Conservation (phyloP, 2,888 invertebrate species). For the Rapana venosa region DNA sequence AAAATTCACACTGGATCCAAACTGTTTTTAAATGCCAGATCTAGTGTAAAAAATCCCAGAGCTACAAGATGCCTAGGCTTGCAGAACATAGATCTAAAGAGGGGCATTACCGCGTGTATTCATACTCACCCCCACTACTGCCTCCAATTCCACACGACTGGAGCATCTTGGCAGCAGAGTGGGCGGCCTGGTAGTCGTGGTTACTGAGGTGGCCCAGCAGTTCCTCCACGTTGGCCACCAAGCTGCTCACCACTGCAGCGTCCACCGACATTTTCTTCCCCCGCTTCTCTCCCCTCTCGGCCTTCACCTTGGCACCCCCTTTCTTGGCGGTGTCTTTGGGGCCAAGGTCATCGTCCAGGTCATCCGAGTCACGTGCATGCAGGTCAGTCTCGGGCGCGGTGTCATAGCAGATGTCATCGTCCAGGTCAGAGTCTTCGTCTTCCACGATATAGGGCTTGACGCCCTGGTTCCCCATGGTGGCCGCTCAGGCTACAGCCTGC, state of each 20-base stretch:
- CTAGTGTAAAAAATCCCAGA: no score
- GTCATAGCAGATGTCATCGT: slow-evolving; percentile 39
- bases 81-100: no score
- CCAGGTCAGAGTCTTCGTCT: slow-evolving; percentile 41
- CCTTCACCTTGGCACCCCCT: not conserved
- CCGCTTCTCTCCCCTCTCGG: slow-evolving; percentile 2
- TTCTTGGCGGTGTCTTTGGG: not conserved
- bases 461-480: slow-evolving; percentile 39
- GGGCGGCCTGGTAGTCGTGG: slow-evolving; percentile 56
- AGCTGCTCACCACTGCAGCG: slow-evolving; percentile 42
- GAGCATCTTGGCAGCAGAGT: slow-evolving; percentile 40
- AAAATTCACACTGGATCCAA: no score
- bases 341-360: slow-evolving; percentile 23
- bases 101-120: no score
- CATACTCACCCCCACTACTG: not conserved
- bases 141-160: slow-evolving; percentile 33
- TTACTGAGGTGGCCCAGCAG: slow-evolving; percentile 55
- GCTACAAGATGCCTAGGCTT: no score
- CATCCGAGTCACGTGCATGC: slow-evolving; percentile 10
- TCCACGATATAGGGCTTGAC: slow-evolving; percentile 48
- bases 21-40: no score
- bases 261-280: slow-evolving; percentile 41
- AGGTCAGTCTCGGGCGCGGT: slow-evolving; percentile 34
- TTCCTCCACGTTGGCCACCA: slow-evolving; percentile 57
- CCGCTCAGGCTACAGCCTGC: not conserved